These are phyloP conservation scores for Ridgeia piscesae DNA, from an alignment of 1,140 invertebrate species.

Conservation along the genomic window DNA sequence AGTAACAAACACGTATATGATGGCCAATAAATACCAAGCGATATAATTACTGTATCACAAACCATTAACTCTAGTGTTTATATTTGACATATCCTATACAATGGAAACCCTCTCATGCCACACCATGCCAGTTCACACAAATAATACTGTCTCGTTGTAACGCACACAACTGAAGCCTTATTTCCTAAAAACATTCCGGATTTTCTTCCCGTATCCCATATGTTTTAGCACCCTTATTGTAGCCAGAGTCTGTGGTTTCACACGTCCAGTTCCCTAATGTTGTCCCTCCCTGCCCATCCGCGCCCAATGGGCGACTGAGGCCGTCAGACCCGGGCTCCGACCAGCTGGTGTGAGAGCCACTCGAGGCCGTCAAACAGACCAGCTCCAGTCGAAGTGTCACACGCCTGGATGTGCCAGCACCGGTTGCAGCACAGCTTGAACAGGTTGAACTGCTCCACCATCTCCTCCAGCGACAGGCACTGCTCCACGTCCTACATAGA, in stretches of 20 bases:
- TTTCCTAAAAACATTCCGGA: neutral
- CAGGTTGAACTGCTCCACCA: constrained; percentile 95
- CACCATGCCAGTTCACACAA: neutral
- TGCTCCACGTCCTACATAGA: constrained; percentile 86
- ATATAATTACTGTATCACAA: neutral
- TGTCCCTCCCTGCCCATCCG: neutral
- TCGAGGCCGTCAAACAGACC: constrained; percentile 98
- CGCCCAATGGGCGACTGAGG: neutral
- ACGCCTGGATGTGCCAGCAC: constrained; percentile 94
- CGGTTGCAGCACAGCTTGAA: constrained; percentile 77
- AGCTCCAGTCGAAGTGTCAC: constrained; percentile 94
- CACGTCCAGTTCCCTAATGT: neutral
- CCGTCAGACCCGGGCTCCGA: neutral
- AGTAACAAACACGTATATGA: neutral
- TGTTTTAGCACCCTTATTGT: neutral
- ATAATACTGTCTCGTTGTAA: neutral
- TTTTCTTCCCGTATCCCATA: neutral
- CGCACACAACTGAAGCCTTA: neutral
- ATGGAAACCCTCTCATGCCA: neutral
- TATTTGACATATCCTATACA: neutral
- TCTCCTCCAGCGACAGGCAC: constrained; percentile 96
- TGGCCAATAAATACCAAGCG: neutral
- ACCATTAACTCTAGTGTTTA: neutral
- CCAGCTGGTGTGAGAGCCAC: constrained; percentile 85
- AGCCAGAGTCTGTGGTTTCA: neutral